A percentile compares a stretch with the other conserved stretches of the same genome.
Conservation (phyloP, 2,888 invertebrate species). For the Sipha maydis region DNA sequence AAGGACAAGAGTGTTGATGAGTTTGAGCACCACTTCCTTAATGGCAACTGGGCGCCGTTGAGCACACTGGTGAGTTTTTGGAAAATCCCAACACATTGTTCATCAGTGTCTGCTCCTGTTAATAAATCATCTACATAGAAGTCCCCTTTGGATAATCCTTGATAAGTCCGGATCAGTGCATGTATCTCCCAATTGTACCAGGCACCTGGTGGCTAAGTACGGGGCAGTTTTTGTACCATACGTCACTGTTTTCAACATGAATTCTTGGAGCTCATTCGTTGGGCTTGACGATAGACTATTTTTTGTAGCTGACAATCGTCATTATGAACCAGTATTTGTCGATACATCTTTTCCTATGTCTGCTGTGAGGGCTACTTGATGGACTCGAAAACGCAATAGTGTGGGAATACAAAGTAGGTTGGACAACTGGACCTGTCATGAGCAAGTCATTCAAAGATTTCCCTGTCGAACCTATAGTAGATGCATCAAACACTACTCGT, state of each 20-base stretch:
- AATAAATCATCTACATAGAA: not conserved
- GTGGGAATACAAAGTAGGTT: not conserved
- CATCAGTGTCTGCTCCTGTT: not conserved
- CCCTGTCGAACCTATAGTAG: not conserved
- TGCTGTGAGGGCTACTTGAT: not conserved
- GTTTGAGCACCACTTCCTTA: not conserved
- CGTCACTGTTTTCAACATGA: not conserved
- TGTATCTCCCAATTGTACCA: not conserved
- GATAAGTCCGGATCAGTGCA: not conserved
- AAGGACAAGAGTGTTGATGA: not conserved
- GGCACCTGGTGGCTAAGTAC: not conserved
- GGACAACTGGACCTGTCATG: not conserved
- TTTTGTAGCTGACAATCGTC: not conserved
- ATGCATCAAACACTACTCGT: not conserved
- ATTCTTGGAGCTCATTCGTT: not conserved
- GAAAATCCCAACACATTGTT: not conserved
- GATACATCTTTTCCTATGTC: not conserved
- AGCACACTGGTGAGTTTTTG: not conserved
- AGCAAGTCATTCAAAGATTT: not conserved
- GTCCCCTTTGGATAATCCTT: not conserved
- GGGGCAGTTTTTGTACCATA: constrained; percentile 1
- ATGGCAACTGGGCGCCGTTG: not conserved
- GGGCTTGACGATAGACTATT: not conserved
- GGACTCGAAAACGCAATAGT: not conserved
- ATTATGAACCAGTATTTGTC: not conserved